Conservation (phyloP, 2,888 invertebrate species). For the Eupelmus urozonus region DNA sequence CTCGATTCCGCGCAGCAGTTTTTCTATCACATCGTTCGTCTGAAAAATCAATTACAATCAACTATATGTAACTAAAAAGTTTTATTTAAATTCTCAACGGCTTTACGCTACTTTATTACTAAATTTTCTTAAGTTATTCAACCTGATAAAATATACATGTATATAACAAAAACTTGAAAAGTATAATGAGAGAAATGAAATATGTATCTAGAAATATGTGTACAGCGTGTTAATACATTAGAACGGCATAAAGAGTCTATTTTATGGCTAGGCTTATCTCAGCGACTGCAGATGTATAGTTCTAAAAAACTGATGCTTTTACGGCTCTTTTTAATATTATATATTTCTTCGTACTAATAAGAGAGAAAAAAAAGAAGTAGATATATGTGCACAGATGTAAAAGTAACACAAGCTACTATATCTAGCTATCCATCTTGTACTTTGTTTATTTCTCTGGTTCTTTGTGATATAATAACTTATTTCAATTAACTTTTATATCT, state of each 20-base stretch:
- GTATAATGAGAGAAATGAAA: constrained; percentile 19
- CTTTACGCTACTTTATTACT: neutral
- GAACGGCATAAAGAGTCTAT: constrained; percentile 7
- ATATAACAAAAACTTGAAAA: constrained; percentile 10
- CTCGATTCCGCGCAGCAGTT: constrained; percentile 78
- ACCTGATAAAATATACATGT: neutral
- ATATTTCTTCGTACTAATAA: too few species aligned
- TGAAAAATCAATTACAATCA: constrained; percentile 58
- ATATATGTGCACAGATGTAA: too few species aligned
- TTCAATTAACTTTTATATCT: too few species aligned
- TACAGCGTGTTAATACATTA: constrained; percentile 2
- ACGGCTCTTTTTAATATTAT: too few species aligned
- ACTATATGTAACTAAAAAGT: too few species aligned
- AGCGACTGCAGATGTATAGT: constrained; percentile 5
- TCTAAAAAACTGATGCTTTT: neutral
- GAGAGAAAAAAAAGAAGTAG: too few species aligned
- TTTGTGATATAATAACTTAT: too few species aligned
- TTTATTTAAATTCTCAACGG: neutral
- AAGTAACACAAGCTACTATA: too few species aligned
- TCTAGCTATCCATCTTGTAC: too few species aligned
- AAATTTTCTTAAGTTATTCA: neutral
- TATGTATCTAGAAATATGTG: constrained; percentile 18
- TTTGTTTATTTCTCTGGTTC: too few species aligned
- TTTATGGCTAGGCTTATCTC: constrained; percentile 22
- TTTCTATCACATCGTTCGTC: constrained; percentile 73